Percentiles rank a stretch among this genome's conserved stretches.
phyloP scores from a whole-genome alignment of 2,113 vertebrate species.

The Sinocyclocheilus rhinocerous region DNA sequence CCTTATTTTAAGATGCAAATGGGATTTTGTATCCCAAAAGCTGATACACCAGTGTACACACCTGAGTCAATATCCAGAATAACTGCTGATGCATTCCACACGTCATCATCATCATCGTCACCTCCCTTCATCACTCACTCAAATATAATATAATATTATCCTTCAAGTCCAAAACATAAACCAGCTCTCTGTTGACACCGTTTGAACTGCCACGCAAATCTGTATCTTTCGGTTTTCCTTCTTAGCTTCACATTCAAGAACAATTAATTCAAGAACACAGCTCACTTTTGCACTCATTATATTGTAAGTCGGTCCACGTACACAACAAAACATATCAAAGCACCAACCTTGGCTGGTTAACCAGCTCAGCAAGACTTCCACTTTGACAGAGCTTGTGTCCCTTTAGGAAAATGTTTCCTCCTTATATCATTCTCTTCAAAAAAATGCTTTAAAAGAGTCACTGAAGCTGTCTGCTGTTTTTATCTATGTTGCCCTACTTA shows the following conservation, averaged over 20 bases:
- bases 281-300: conserved; percentile 14
- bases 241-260: conserved; percentile 8
- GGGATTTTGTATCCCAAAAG: not conserved
- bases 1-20: not conserved
- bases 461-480: conserved; percentile 26
- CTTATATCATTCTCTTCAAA: conserved; percentile 26
- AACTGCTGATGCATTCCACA: conserved; percentile 73
- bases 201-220: not conserved
- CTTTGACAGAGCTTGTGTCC: conserved; percentile 36
- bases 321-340: conserved; percentile 21
- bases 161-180: too few species aligned
- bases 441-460: not conserved
- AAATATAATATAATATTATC: not conserved
- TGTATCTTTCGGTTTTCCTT: not conserved
- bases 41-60: conserved; percentile 58
- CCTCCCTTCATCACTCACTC: conserved; percentile 56
- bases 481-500: conserved; percentile 34
- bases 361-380: conserved; percentile 48
- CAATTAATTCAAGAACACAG: conserved; percentile 20
- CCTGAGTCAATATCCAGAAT: conserved; percentile 80
- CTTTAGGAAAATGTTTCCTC: conserved; percentile 35
- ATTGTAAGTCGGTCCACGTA: not conserved
- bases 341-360: conserved; percentile 56
- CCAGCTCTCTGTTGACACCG: not conserved
- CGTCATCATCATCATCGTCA: conserved; percentile 60